Conservation (phyloP, 2,113 vertebrate genomes). For the Silurus asotus region DNA sequence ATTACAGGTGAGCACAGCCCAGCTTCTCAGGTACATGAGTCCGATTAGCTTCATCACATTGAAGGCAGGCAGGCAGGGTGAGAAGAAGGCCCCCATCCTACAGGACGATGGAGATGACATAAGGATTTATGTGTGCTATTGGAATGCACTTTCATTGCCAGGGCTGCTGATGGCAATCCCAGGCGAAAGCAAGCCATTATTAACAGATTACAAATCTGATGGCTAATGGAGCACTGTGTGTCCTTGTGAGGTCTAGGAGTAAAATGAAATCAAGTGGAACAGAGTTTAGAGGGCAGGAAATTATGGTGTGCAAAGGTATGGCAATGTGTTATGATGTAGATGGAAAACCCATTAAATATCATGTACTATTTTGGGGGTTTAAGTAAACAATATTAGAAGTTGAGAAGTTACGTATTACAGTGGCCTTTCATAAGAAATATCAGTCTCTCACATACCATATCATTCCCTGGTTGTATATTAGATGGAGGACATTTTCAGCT, state of each 20-base stretch:
- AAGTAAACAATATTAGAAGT: neutral
- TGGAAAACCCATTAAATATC: neutral
- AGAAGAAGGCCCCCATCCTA: slow-evolving; percentile 99
- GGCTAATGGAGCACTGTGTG: slow-evolving; percentile 17
- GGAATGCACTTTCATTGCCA: neutral
- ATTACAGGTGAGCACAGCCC: slow-evolving; percentile 97
- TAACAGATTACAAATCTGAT: slow-evolving; percentile 32
- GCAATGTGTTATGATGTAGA: neutral
- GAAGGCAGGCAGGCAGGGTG: slow-evolving; percentile 94
- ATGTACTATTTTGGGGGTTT: neutral
- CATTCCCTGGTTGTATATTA: slow-evolving; percentile 99
- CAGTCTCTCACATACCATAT: slow-evolving; percentile 82
- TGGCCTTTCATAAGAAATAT: neutral
- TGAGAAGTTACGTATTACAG: neutral
- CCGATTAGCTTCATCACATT: slow-evolving; percentile 95
- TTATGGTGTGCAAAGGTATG: neutral
- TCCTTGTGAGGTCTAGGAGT: slow-evolving; percentile 10
- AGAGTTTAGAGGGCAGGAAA: neutral
- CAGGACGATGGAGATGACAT: slow-evolving; percentile 18
- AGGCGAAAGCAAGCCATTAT: slow-evolving; percentile 24
- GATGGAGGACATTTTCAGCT: slow-evolving; percentile 94
- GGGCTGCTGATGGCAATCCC: neutral
- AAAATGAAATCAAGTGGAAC: neutral
- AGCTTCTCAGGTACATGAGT: slow-evolving; percentile 97
- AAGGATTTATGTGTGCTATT: slow-evolving; percentile 32